phyloP scores from a whole-genome alignment of 2,797 vertebrate genomes.

The Pagetopsis macropterus region DNA sequence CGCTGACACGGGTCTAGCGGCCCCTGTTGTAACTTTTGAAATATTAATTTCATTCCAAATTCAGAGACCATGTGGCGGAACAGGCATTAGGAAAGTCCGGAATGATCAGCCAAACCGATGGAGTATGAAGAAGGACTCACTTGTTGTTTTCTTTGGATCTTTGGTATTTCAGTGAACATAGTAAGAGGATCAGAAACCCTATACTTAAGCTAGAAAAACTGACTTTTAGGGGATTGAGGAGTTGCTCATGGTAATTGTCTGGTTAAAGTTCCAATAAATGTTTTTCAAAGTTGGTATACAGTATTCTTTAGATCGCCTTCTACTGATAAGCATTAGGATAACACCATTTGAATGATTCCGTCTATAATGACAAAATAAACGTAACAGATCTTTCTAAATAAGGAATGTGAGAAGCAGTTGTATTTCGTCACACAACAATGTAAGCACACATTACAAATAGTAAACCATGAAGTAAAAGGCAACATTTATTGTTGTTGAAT shows the following conservation, averaged over 20 bases:
- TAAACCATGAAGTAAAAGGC: too few relatives aligned
- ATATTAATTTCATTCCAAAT: slow-evolving; percentile 87
- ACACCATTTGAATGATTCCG: background rate
- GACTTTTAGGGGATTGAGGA: background rate
- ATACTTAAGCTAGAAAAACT: too few relatives aligned
- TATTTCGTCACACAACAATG: too few relatives aligned
- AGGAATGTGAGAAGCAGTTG: too few relatives aligned
- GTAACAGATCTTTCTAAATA: background rate
- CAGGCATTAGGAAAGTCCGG: slow-evolving; percentile 40
- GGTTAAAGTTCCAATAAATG: background rate
- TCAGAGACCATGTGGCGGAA: slow-evolving; percentile 64
- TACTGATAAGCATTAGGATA: too few relatives aligned
- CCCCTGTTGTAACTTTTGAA: slow-evolving; percentile 86
- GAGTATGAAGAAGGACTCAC: background rate
- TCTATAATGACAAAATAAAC: background rate
- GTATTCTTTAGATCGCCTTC: background rate
- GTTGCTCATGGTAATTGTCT: background rate
- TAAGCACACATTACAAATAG: too few relatives aligned
- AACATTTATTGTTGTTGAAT: too few relatives aligned
- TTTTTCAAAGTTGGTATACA: background rate
- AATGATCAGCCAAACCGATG: slow-evolving; percentile 24
- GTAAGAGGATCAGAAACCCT: background rate
- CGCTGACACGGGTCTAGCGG: slow-evolving; percentile 81
- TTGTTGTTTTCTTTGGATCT: slow-evolving; percentile 21
- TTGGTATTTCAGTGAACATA: background rate